Evolutionary conservation across 2,888 invertebrate genomes (phyloP).

Genomic region (Tenthredo distinguenda): DNA sequence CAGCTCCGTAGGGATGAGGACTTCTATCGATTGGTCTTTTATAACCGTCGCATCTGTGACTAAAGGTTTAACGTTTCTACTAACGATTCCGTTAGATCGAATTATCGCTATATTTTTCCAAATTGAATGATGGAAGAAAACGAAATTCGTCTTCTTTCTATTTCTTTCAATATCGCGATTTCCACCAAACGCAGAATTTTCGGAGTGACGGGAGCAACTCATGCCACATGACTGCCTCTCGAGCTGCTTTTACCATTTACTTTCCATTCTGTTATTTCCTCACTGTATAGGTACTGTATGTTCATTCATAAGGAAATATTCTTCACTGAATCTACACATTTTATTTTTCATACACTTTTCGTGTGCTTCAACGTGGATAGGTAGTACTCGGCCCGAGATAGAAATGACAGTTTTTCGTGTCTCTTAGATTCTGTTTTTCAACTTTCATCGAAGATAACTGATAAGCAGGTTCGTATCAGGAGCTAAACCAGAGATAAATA

Average conservation of each 20-base stretch:
- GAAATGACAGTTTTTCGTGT: not conserved
- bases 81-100: not conserved
- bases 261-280: slow-evolving; percentile 2
- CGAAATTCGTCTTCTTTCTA: not conserved
- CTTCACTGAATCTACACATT: slow-evolving; percentile 20
- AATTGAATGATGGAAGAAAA: not conserved
- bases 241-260: not conserved
- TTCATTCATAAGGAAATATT: slow-evolving; percentile 16
- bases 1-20: not conserved
- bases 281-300: not conserved
- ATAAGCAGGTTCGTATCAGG: not conserved
- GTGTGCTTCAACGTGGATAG: not conserved
- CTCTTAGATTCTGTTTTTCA: not conserved
- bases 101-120: not conserved
- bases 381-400: not conserved
- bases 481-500: not conserved
- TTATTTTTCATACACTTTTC: not conserved
- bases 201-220: not conserved
- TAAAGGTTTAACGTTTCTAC: not conserved
- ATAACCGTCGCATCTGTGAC: slow-evolving; percentile 27
- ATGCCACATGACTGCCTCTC: slow-evolving; percentile 2
- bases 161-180: slow-evolving; percentile 8
- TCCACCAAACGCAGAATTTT: not conserved
- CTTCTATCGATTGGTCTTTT: slow-evolving; percentile 21
- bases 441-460: not conserved